phyloP scores from a whole-genome alignment of 2,113 vertebrate genomes.

The zebrafish (Danio rerio) region GRCz12tu NC_133181.1:19404501-19405000 shows the following conservation, averaged over 20 bases:
- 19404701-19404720: constrained; percentile 83
- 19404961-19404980: too few relatives aligned
- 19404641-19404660: neutral
- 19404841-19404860: too few relatives aligned
- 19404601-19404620: neutral
- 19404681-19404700: neutral
- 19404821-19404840: neutral
- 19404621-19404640: neutral
- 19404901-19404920: too few relatives aligned
- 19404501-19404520: neutral
- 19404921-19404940: too few relatives aligned
- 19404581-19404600: neutral
- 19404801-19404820: constrained; percentile 72
- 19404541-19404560: too few relatives aligned
- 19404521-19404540: neutral
- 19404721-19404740: constrained; percentile 92
- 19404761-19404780: constrained; percentile 84
- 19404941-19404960: too few relatives aligned
- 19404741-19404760: constrained; percentile 79
- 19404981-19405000: too few relatives aligned
- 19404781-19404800: constrained; percentile 75
- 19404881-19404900: too few relatives aligned
- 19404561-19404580: neutral
- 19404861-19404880: too few relatives aligned
- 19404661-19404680: neutral